Evolutionary conservation across 2,797 vertebrate species (phyloP).

Genomic region (Cryptoprocta ferox): DNA sequence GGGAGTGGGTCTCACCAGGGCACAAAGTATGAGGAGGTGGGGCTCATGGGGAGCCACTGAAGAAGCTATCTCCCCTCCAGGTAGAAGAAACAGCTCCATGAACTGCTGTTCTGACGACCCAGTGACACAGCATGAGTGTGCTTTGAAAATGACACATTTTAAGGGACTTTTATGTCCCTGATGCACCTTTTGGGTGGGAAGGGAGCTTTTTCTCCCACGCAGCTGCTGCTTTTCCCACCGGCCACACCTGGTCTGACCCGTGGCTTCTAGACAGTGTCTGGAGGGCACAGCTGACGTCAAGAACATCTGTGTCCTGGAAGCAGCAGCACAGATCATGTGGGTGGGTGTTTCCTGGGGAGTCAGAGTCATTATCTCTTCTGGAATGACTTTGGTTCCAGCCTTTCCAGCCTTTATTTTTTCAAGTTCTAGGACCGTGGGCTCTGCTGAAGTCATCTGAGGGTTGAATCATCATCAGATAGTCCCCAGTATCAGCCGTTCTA

Average conservation of each 20-base stretch:
- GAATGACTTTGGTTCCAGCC: neutral
- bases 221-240: neutral
- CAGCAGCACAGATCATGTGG: accelerated
- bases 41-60: accelerated
- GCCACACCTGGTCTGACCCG: neutral
- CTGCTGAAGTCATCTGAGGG: neutral
- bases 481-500: neutral
- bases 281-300: neutral
- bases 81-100: neutral
- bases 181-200: neutral
- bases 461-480: neutral
- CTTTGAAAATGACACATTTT: neutral
- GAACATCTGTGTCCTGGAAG: neutral
- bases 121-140: accelerated
- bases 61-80: neutral
- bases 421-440: neutral
- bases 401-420: neutral
- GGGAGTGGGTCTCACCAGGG: neutral
- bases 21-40: accelerated
- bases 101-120: neutral
- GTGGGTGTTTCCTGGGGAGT: conserved; percentile 6
- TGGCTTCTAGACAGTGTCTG: accelerated
- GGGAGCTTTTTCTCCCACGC: neutral
- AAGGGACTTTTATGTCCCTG: neutral
- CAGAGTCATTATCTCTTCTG: neutral